A percentile compares a stretch with the other conserved stretches of the same genome.
These are phyloP conservation scores for Sipha flava DNA, from an alignment of 1,140 invertebrate genomes.

Conservation along the genomic window DNA sequence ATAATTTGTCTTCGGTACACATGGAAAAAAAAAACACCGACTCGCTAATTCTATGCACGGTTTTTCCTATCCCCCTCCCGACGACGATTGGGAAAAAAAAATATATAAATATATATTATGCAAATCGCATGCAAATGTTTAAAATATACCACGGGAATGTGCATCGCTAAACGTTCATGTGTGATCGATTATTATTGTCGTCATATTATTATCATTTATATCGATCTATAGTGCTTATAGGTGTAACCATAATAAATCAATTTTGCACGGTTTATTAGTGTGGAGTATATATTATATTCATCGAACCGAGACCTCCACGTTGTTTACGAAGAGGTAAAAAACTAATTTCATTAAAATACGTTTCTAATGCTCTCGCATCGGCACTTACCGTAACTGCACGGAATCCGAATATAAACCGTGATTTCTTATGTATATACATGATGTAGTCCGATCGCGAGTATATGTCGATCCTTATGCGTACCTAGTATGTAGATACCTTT, in stretches of 20 bases:
- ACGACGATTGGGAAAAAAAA: not conserved
- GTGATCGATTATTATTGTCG: constrained; percentile 28
- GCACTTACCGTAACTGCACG: not conserved
- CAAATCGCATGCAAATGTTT: constrained; percentile 10
- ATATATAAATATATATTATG: constrained; percentile 15
- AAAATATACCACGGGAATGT: constrained; percentile 6
- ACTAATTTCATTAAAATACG: constrained; percentile 28
- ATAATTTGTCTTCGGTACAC: constrained; percentile 17
- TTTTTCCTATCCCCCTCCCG: not conserved
- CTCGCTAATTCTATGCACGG: constrained; percentile 19
- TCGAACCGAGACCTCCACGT: not conserved
- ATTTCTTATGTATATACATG: not conserved
- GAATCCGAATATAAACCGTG: not conserved
- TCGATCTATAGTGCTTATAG: constrained; percentile 9
- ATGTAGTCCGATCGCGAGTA: not conserved
- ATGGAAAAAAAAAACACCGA: constrained; percentile 6
- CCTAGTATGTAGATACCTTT: too few relatives aligned
- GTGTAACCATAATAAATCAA: constrained; percentile 31
- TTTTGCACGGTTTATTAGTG: constrained; percentile 30
- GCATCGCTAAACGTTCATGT: not conserved
- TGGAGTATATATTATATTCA: not conserved
- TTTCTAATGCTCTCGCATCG: constrained; percentile 3
- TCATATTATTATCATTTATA: constrained; percentile 14
- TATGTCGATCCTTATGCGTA: too few relatives aligned
- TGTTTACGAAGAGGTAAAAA: not conserved